These are phyloP conservation scores for Australoheros scitulus DNA, from an alignment of 2,113 vertebrate genomes.

Conservation along the genomic window DNA sequence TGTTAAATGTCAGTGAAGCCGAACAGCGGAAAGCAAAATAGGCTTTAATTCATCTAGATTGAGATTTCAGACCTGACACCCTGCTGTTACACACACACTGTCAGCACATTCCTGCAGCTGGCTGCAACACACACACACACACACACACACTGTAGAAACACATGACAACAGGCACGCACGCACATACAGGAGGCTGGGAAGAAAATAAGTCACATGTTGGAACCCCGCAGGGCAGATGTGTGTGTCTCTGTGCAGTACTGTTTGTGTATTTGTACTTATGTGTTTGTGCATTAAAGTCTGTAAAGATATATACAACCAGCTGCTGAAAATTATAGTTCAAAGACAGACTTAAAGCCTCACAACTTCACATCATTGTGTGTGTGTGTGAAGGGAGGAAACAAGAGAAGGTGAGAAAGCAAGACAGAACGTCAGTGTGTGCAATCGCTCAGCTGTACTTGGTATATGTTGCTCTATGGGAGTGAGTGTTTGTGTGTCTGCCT, in stretches of 20 bases:
- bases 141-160: conserved; percentile 22
- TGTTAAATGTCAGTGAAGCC: conserved; percentile 38
- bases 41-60: conserved; percentile 59
- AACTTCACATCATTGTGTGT: neutral
- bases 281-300: neutral
- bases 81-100: conserved; percentile 56
- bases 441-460: conserved; percentile 46
- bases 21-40: conserved; percentile 28
- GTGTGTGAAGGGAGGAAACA: conserved; percentile 26
- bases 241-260: neutral
- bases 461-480: conserved; percentile 38
- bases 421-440: conserved; percentile 31
- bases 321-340: conserved; percentile 31
- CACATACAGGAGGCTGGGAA: conserved; percentile 3
- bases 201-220: conserved; percentile 27
- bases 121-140: neutral
- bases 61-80: conserved; percentile 56
- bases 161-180: conserved; percentile 23
- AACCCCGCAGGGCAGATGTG: conserved; percentile 17
- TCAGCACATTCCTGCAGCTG: conserved; percentile 63
- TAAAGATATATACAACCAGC: conserved; percentile 27
- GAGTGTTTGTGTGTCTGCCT: conserved; percentile 39
- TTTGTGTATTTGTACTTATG: neutral
- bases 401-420: conserved; percentile 29
- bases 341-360: conserved; percentile 14